Base-by-base conservation (phyloP, 2,797 vertebrate species). In the Pseudochirops corinnae region DNA sequence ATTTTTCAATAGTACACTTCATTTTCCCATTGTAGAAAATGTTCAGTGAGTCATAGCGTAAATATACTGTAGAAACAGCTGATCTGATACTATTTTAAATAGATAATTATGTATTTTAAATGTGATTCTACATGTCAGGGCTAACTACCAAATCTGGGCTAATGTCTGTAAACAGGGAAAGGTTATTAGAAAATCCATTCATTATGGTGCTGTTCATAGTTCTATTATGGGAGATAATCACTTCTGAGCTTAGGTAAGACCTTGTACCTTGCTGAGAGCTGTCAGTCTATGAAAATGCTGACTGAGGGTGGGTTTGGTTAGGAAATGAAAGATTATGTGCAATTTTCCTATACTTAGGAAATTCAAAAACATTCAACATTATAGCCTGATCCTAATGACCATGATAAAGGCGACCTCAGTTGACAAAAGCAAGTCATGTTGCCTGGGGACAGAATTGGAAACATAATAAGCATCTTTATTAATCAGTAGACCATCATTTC, bases 1-100 rank as follows among this genome's bases (percentile, higher is more conserved):
- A 94, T 93, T 97, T 97, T 95, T 94, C 90, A 97, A 90, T 96
- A 94, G 90, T 91, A 67, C 1, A 67, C 3, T 97, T 95, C 21
- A 96, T 33, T 93, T 46, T 62, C 50, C 52, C 90, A 92, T n/a
- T 93, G 13, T 93, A 24, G 93, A 95, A 96, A 96, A 91, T 12
- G 93, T 91, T 91, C 90, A 29, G 46, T 96, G 95, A 95, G 62
- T 96, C 62, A 95, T 10, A 94, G 52, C 39, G 95, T 95, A 97
- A 87, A 95, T 62, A 94, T 92, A 97, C 16, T 91, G 31, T 94
- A 29, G 96, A 94, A 96, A 94, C 24, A 96, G 91, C 56, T 95
- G 52, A 95, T 90, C 91, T 0, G 46, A 93, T 96, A 31, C 24
- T 93, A 94, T 93, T 96, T 97, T 95, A 82, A 97, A 82, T 56